These are phyloP conservation scores for Pampusana beccarii DNA, from an alignment of 2,113 vertebrate genomes.

Conservation along the genomic window DNA sequence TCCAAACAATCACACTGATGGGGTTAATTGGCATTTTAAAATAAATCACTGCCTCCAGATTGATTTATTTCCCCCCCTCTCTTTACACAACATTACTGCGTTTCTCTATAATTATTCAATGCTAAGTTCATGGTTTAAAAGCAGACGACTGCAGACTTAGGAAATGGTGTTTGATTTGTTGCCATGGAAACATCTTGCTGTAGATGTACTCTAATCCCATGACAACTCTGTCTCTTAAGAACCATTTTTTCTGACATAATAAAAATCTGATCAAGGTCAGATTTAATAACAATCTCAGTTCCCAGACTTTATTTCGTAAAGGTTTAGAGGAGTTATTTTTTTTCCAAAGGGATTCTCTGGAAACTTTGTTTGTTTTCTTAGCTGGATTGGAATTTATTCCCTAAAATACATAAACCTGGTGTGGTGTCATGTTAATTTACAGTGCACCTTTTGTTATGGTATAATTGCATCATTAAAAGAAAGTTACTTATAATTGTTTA, in stretches of 20 bases:
- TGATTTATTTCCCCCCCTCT: constrained; percentile 70
- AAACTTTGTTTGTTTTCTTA: constrained; percentile 71
- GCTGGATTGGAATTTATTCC: constrained; percentile 57
- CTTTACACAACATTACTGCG: constrained; percentile 75
- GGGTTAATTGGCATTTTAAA: constrained; percentile 81
- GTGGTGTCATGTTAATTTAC: constrained; percentile 70
- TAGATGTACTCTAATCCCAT: constrained; percentile 85
- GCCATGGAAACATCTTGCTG: constrained; percentile 83
- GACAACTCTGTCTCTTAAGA: constrained; percentile 81
- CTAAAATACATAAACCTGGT: constrained; percentile 62
- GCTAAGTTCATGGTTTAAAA: constrained; percentile 81
- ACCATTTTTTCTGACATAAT: constrained; percentile 82
- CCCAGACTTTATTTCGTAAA: constrained; percentile 67
- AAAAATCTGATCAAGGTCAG: constrained; percentile 84
- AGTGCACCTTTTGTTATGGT: constrained; percentile 69
- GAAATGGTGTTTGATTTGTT: constrained; percentile 86
- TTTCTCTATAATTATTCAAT: constrained; percentile 82
- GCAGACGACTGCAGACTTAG: constrained; percentile 77
- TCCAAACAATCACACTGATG: constrained; percentile 69
- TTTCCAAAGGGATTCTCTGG: constrained; percentile 64
- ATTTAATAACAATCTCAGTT: constrained; percentile 84
- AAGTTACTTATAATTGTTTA: constrained; percentile 79
- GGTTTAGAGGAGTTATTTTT: constrained; percentile 55
- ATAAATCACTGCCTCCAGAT: constrained; percentile 76
- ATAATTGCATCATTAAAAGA: constrained; percentile 75